Evolutionary conservation across 1,140 invertebrate genomes (phyloP), one percentile per base, ranked within the genome.

Genomic region (Pectinophora gossypiella): DNA sequence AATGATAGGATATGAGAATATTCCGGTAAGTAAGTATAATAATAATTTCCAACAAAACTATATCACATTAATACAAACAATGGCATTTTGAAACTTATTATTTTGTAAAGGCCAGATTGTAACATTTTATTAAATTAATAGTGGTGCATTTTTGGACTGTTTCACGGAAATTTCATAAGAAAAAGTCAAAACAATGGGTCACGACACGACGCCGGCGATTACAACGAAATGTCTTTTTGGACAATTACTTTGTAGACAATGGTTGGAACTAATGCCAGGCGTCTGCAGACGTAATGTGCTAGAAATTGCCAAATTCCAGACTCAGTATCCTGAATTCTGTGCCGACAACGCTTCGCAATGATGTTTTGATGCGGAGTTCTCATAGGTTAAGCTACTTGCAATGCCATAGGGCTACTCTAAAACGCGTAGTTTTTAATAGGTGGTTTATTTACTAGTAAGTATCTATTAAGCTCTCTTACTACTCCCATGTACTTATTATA

Each of bases 101-200:
- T 16, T 40, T 40, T 40, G 36, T 16, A 40, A 40, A 12, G 36
- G 7, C n/a, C 36, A 18, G 13, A 27, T 12, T 27, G 12, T 27
- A 6, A 15, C 36, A 40, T 40, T 40, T 40, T 40, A 40, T 40
- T 40, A 40, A 9, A 38, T 9, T 40, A 40, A 6, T 15, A 2
- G 36, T 6, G 23, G 36, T 44, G 15, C 19, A 44, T 20, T 20
- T 44, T 44, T 44, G 19, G 42, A 2, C 43, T 58, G 58, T 56
- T 65, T 58, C 58, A 61, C 58, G 55, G 59, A 61, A 54, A 57
- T 65, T 65, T 65, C 59, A 54, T 61, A 61, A 60, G 57, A 53
- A 59, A 61, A 65, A 61, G 49, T 53, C 51, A 50, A 40, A 56
- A 61, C 58, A 64, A 65, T 61, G 47, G 54, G n/a, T 43, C 27